Conservation (phyloP, 1,140 invertebrate species). For the Drosophila melanogaster region Release_6_plus_ISO1_MT NC_004354.4:19635001-19635500, state of each 20-base stretch:
- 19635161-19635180: constrained; percentile 40
- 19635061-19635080: constrained; percentile 75
- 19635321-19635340: constrained; percentile 42
- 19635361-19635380: constrained; percentile 82
- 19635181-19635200: constrained; percentile 72
- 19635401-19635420: constrained; percentile 58
- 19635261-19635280: constrained; percentile 40
- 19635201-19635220: constrained; percentile 74
- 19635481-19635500: constrained; percentile 53
- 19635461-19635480: constrained; percentile 73
- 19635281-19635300: constrained; percentile 82
- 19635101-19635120: constrained; percentile 82
- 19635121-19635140: constrained; percentile 58
- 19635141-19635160: constrained; percentile 17
- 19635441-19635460: constrained; percentile 61
- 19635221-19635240: constrained; percentile 73
- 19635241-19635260: constrained; percentile 73
- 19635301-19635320: constrained; percentile 43
- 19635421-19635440: constrained; percentile 51
- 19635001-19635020: constrained; percentile 7
- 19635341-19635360: constrained; percentile 64
- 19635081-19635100: constrained; percentile 74
- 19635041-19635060: constrained; percentile 45
- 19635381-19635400: constrained; percentile 56
- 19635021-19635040: constrained; percentile 32